Evolutionary conservation across 2,797 vertebrate genomes (phyloP).

Genomic region (Rhinella marina): DNA sequence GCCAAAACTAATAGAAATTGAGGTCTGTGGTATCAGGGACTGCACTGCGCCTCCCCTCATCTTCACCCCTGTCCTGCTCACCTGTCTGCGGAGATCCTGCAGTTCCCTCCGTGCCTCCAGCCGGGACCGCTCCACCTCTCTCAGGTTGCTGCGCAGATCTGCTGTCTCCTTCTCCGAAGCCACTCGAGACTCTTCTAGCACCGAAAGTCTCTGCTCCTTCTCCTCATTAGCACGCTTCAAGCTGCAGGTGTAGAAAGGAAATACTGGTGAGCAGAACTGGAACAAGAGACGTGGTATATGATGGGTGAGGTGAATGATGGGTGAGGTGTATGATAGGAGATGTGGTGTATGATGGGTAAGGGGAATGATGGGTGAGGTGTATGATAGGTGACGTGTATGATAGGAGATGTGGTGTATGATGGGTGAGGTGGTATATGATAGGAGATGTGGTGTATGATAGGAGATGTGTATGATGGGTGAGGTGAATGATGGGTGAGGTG

Average conservation of each 20-base stretch:
- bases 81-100: constrained; percentile 93
- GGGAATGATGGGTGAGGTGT: no score
- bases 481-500: no score
- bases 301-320: background rate
- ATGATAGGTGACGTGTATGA: background rate
- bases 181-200: constrained; percentile 82
- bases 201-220: constrained; percentile 82
- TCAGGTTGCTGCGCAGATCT: constrained; percentile 84
- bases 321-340: background rate
- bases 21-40: background rate
- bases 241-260: constrained; percentile 63
- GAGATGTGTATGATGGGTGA: no score
- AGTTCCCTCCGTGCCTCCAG: constrained; percentile 90
- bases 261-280: no score
- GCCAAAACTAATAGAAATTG: background rate
- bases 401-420: background rate
- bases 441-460: no score
- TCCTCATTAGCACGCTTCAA: constrained; percentile 86
- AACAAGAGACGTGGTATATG: background rate
- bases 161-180: constrained; percentile 81
- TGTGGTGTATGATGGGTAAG: background rate
- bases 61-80: constrained; percentile 60
- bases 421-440: background rate
- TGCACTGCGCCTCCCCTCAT: background rate
- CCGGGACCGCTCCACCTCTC: constrained; percentile 87